phyloP scores from a whole-genome alignment of 2,797 vertebrate genomes.

The Prionace glauca region DNA sequence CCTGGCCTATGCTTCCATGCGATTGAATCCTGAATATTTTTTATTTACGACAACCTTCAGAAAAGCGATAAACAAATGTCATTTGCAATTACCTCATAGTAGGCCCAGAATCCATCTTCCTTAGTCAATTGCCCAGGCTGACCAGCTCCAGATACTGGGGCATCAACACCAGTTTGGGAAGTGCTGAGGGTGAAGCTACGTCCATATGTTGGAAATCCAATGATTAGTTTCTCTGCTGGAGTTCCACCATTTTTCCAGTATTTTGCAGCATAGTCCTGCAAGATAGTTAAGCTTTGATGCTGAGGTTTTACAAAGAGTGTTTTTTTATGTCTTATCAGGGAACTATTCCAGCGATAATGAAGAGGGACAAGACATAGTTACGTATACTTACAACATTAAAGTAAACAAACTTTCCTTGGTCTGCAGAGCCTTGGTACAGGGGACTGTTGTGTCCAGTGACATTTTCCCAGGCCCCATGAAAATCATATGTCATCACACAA shows the following conservation, averaged over 20 bases:
- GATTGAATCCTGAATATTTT: neutral
- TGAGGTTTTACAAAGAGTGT: neutral
- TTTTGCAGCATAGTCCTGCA: neutral
- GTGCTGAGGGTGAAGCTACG: neutral
- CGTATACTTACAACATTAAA: neutral
- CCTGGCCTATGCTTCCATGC: neutral
- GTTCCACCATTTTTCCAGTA: neutral
- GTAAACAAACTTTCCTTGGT: neutral
- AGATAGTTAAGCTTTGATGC: neutral
- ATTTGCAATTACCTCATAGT: neutral
- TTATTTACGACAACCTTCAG: neutral
- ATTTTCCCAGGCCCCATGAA: slow-evolving; percentile 42
- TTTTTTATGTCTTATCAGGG: neutral
- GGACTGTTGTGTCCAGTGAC: slow-evolving; percentile 44
- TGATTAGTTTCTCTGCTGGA: neutral
- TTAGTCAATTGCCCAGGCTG: neutral
- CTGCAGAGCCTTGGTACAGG: neutral
- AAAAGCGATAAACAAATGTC: neutral
- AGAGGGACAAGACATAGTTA: neutral
- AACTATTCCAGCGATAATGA: neutral
- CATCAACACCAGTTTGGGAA: neutral
- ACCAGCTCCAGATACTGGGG: neutral
- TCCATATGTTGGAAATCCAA: neutral
- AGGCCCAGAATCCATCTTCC: slow-evolving; percentile 1
- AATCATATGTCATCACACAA: slow-evolving; percentile 45